Percentiles rank a stretch among this genome's conserved stretches.
phyloP scores from a whole-genome alignment of 2,113 vertebrate species.

The Anarhynchus alexandrinus region DNA sequence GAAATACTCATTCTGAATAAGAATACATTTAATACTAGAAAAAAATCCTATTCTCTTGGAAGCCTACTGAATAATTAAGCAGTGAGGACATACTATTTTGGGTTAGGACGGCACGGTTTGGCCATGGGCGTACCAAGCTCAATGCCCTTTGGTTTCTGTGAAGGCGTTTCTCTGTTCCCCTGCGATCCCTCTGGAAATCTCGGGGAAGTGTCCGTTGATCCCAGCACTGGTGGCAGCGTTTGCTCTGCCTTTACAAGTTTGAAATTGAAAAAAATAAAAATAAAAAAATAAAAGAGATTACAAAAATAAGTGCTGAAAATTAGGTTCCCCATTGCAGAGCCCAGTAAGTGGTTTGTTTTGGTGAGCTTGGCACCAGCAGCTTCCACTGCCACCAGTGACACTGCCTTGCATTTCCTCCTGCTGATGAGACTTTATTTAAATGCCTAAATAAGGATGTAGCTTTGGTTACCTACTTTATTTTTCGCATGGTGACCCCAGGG shows the following conservation, averaged over 20 bases:
- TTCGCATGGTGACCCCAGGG: not conserved
- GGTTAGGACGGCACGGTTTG: not conserved
- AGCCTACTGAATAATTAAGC: not conserved
- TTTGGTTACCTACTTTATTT: not conserved
- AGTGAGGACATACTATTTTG: not conserved
- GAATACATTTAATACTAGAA: not conserved
- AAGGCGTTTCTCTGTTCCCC: fast-evolving
- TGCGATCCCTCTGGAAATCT: not conserved
- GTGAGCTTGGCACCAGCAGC: not conserved
- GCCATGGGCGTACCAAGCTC: fast-evolving
- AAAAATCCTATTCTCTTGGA: not conserved
- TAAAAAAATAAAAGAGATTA: not conserved
- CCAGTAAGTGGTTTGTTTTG: not conserved
- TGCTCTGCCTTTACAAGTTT: not conserved
- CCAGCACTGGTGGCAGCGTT: not conserved
- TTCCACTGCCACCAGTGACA: not conserved
- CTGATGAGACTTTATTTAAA: too few relatives aligned
- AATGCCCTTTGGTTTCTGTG: not conserved
- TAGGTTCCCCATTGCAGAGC: not conserved
- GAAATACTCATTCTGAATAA: not conserved
- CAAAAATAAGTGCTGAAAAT: not conserved
- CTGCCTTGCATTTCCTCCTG: not conserved
- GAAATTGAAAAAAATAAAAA: not conserved
- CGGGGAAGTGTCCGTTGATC: too few relatives aligned
- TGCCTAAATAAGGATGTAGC: not conserved